Base-by-base conservation (phyloP, 2,888 invertebrate species). In the Watsonalla binaria region DNA sequence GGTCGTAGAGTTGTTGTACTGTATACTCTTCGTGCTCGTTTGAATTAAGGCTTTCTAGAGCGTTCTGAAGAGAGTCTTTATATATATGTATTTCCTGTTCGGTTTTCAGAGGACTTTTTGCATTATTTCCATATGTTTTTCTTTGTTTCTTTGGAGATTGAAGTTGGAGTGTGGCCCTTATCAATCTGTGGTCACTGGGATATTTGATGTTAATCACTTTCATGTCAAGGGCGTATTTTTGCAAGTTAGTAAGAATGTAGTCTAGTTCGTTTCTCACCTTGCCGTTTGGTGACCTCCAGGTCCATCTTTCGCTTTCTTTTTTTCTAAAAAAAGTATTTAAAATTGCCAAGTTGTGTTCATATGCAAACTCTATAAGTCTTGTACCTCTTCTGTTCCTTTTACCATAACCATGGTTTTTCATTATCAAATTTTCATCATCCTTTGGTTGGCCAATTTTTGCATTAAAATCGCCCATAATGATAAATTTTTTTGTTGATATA, bases 381-480 rank as follows among this genome's bases (percentile, higher is more conserved):
- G 54, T 49, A 6, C 57, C 57, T 51, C 57, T 50, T 14, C 35
- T 7, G 45, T 57, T 57, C 39, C 57, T 47, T 11, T 34, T 13
- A 6, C 54, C 57, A 33, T 50, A 53, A 9, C 56, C 54, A 14
- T 9, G 11, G 6, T 51, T 5, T 11, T 52, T 33, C 9, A n/a
- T 48, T 35, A 48, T 11, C 13, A 48, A n/a, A 34, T 35, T n/a
- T 13, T 34, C 37, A 37, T 49, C 37, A 11, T 34, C 37, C 37
- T 15, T 37, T 37, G 37, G 49, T 13, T 37, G 14, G 5, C 56
- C 56, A 35, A 56, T 42, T 9, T 56, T 56, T 0, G 53, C 56
- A 14, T 57, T 57, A 0, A 47, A 54, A 47, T 63, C 63, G 8
- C 63, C 64, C 56, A 65, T 60, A 2, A 60, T 9, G 48, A 64